Conservation (phyloP, 2,888 invertebrate species). For the Cordilura impudica region DNA sequence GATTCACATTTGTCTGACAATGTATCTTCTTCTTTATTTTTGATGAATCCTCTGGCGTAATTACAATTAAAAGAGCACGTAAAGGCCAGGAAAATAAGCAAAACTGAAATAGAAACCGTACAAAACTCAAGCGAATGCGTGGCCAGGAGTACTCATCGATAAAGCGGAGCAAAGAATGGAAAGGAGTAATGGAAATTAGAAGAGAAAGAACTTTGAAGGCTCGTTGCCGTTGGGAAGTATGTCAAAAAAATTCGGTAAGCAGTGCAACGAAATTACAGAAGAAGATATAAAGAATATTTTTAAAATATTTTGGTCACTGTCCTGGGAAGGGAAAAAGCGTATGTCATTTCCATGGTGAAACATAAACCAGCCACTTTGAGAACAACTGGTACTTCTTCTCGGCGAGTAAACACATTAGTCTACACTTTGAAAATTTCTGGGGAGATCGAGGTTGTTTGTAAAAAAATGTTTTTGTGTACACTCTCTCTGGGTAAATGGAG, state of each 20-base stretch:
- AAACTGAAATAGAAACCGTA: constrained; percentile 50
- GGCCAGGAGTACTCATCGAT: constrained; percentile 40
- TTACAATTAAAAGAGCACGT: constrained; percentile 51
- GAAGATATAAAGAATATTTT: constrained; percentile 47
- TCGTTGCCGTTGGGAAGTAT: constrained; percentile 48
- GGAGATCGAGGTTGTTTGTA: constrained; percentile 48
- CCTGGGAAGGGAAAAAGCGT: constrained; percentile 44
- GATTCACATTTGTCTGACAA: constrained; percentile 39
- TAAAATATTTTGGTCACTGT: constrained; percentile 36
- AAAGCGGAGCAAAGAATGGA: constrained; percentile 43
- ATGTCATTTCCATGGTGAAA: constrained; percentile 13
- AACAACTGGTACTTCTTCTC: constrained; percentile 46
- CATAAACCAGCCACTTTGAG: constrained; percentile 11
- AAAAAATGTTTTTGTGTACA: constrained; percentile 48
- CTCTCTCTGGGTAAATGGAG: constrained; percentile 29
- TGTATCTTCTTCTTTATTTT: too few relatives aligned
- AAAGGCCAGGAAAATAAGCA: constrained; percentile 51
- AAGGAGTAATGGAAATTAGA: constrained; percentile 50
- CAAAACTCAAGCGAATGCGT: constrained; percentile 44
- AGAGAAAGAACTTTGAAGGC: constrained; percentile 47
- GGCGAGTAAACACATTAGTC: too few relatives aligned
- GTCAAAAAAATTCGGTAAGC: constrained; percentile 49
- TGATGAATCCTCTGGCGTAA: constrained; percentile 50
- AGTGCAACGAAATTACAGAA: constrained; percentile 50
- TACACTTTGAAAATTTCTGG: constrained; percentile 36